phyloP scores from a whole-genome alignment of 2,113 vertebrate species.

The Sapayoa aenigma region DNA sequence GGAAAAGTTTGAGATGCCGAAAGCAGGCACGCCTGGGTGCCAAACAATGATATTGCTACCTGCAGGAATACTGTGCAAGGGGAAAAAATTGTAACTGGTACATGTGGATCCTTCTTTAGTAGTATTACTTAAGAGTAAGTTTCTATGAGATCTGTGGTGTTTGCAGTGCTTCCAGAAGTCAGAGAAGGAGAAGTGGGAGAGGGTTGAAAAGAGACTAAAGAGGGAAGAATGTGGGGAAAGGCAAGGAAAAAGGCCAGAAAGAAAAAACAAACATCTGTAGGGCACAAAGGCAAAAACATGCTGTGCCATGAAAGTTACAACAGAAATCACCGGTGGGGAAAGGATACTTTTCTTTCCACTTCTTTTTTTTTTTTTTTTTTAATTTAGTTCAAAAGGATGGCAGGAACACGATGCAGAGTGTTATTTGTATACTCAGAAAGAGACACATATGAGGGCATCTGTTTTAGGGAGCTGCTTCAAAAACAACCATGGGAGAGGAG shows the following conservation, averaged over 20 bases:
- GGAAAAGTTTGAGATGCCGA: neutral
- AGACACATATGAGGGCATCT: neutral
- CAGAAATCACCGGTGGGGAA: neutral
- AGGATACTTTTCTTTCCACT: neutral
- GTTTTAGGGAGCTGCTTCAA: conserved; percentile 29
- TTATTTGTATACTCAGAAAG: neutral
- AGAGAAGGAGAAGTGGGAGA: neutral
- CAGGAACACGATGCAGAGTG: neutral
- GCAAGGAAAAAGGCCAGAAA: neutral
- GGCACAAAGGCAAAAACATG: neutral
- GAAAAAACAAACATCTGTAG: neutral
- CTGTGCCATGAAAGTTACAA: neutral
- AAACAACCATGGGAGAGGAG: conserved; percentile 13
- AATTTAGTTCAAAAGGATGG: neutral
- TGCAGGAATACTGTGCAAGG: neutral
- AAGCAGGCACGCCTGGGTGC: neutral
- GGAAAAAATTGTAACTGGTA: neutral
- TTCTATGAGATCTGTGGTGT: neutral
- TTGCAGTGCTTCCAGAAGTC: neutral
- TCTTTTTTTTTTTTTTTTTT: neutral
- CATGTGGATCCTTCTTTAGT: neutral
- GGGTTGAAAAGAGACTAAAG: neutral
- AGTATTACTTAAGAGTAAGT: neutral
- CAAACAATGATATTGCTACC: neutral
- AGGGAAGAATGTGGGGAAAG: neutral